A percentile compares a stretch with the other conserved stretches of the same genome.
Evolutionary conservation across 2,113 vertebrate genomes (phyloP).

Genomic region (Ceyx cyanopectus): DNA sequence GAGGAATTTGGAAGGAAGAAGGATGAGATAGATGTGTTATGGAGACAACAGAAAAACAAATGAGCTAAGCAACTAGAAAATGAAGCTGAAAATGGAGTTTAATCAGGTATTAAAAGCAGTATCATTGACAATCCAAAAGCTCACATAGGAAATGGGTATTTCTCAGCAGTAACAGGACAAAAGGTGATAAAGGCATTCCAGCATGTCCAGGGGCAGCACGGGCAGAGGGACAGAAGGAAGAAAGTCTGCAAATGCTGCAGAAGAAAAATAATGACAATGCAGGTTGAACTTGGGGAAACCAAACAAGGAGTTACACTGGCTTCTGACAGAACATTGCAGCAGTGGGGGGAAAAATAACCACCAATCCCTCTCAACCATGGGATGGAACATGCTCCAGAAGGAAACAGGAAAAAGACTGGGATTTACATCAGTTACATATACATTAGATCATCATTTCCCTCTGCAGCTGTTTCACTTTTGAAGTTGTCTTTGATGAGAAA

Average conservation of each 20-base stretch:
- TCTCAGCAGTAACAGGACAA: not conserved
- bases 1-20: not conserved
- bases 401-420: not conserved
- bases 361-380: not conserved
- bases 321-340: not conserved
- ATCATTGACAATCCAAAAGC: not conserved
- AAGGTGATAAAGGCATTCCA: not conserved
- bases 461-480: not conserved
- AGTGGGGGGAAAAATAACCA: no score
- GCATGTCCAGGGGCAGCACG: not conserved
- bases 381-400: not conserved
- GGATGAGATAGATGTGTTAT: not conserved
- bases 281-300: not conserved
- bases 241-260: not conserved
- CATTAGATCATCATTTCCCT: not conserved
- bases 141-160: not conserved
- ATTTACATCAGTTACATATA: not conserved
- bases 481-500: slow-evolving; percentile 51
- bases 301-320: not conserved
- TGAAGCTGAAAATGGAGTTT: slow-evolving; percentile 48
- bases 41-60: not conserved
- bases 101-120: slow-evolving; percentile 7
- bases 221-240: not conserved
- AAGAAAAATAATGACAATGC: not conserved
- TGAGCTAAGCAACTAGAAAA: slow-evolving; percentile 2